phyloP scores from a whole-genome alignment of 2,888 invertebrate species.

The Crematogaster levior region DNA sequence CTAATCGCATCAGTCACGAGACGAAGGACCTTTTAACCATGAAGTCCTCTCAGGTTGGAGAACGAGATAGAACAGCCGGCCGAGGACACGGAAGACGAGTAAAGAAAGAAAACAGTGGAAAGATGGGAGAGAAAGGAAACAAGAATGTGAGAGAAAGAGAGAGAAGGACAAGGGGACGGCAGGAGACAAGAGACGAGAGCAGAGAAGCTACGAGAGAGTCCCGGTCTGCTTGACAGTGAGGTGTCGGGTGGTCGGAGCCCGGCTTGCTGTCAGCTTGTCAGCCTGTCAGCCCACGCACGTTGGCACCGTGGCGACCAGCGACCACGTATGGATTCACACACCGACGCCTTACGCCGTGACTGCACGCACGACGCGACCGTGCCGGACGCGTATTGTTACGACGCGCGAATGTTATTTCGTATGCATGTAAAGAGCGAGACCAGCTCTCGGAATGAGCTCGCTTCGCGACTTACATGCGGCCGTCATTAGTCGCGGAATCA shows the following conservation, averaged over 20 bases:
- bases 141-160: slow-evolving; percentile 5
- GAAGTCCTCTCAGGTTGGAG: slow-evolving; percentile 43
- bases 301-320: slow-evolving; percentile 76
- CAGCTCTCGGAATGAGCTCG: slow-evolving; percentile 24
- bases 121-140: slow-evolving; percentile 37
- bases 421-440: slow-evolving; percentile 41
- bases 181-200: slow-evolving; percentile 68
- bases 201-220: slow-evolving; percentile 81
- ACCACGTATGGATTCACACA: slow-evolving; percentile 71
- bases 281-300: slow-evolving; percentile 85
- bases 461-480: slow-evolving; percentile 64
- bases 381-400: slow-evolving; percentile 66
- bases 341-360: slow-evolving; percentile 63
- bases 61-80: slow-evolving; percentile 56
- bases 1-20: slow-evolving; percentile 56
- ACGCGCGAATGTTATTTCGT: slow-evolving; percentile 18
- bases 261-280: slow-evolving; percentile 84
- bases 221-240: slow-evolving; percentile 82
- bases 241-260: slow-evolving; percentile 84
- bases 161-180: slow-evolving; percentile 46
- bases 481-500: slow-evolving; percentile 74
- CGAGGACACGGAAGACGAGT: slow-evolving; percentile 61
- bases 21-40: slow-evolving; percentile 52
- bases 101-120: slow-evolving; percentile 49
- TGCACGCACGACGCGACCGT: slow-evolving; percentile 39